Percentiles rank a stretch among this genome's conserved stretches.
Evolutionary conservation across 1,140 invertebrate species (phyloP).

Genomic region (Cyclargus thomasi): DNA sequence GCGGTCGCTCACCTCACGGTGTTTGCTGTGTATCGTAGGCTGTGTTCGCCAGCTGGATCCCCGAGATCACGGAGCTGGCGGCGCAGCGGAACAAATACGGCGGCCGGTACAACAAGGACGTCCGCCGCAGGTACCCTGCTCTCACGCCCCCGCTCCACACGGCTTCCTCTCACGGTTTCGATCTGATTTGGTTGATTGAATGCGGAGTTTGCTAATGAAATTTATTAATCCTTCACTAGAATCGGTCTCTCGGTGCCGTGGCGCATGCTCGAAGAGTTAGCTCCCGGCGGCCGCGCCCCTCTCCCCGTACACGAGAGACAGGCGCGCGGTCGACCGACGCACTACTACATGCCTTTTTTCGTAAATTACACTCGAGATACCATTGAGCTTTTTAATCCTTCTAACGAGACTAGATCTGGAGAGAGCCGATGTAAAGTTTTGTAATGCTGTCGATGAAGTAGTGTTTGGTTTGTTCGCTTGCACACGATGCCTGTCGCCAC

Average conservation of each 20-base stretch:
- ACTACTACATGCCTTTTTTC: slow-evolving; percentile 74
- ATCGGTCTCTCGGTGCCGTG: slow-evolving; percentile 77
- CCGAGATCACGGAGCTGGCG: slow-evolving; percentile 98
- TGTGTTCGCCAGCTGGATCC: slow-evolving; percentile 99
- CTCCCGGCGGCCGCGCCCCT: slow-evolving; percentile 71
- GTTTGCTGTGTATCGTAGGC: slow-evolving; percentile 84
- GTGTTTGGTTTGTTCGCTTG: slow-evolving; percentile 77
- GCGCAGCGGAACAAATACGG: slow-evolving; percentile 98
- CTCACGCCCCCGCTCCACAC: slow-evolving; percentile 72
- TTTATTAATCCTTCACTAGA: slow-evolving; percentile 77
- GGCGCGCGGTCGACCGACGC: slow-evolving; percentile 71
- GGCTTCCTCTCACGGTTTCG: slow-evolving; percentile 72
- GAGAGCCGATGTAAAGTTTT: slow-evolving; percentile 72
- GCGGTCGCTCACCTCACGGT: slow-evolving; percentile 61
- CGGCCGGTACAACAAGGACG: slow-evolving; percentile 97
- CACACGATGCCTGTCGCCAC: slow-evolving; percentile 77
- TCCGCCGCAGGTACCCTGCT: slow-evolving; percentile 94
- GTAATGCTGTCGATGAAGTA: slow-evolving; percentile 76
- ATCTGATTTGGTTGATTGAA: slow-evolving; percentile 75
- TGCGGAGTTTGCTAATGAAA: slow-evolving; percentile 77
- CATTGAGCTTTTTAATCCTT: slow-evolving; percentile 74
- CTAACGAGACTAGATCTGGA: slow-evolving; percentile 74
- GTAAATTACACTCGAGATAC: slow-evolving; percentile 70
- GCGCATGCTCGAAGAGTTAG: slow-evolving; percentile 76
- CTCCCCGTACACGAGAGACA: slow-evolving; percentile 61